Percentiles rank a stretch among this genome's conserved stretches.
phyloP scores from a whole-genome alignment of 1,140 invertebrate species.

The Antheraea mylitta region DNA sequence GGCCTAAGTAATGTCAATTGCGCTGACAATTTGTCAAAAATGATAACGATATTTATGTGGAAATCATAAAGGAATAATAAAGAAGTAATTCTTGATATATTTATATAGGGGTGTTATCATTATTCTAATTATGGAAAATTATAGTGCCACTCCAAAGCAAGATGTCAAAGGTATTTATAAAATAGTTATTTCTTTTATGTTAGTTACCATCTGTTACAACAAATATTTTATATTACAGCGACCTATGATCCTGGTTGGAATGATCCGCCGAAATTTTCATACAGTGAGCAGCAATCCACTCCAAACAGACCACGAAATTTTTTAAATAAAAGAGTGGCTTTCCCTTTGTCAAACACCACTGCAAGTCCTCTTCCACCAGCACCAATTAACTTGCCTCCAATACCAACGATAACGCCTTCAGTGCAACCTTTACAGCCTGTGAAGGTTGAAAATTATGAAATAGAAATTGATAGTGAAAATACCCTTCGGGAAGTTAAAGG shows the following conservation, averaged over 20 bases:
- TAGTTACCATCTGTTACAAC: slow-evolving; percentile 5
- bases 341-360: slow-evolving; percentile 61
- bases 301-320: slow-evolving; percentile 67
- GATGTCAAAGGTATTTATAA: slow-evolving; percentile 42
- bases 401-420: slow-evolving; percentile 30
- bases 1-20: no score
- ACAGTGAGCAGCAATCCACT: slow-evolving; percentile 56
- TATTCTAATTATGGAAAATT: slow-evolving; percentile 41
- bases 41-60: background rate
- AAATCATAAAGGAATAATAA: background rate
- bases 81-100: background rate
- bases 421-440: slow-evolving; percentile 27
- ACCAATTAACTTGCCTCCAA: slow-evolving; percentile 45
- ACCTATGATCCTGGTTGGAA: slow-evolving; percentile 79
- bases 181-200: background rate
- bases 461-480: slow-evolving; percentile 48
- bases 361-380: slow-evolving; percentile 26
- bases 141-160: slow-evolving; percentile 30
- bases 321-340: slow-evolving; percentile 78
- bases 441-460: slow-evolving; percentile 24
- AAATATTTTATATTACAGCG: slow-evolving; percentile 45
- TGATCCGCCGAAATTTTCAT: slow-evolving; percentile 77
- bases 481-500: slow-evolving; percentile 54
- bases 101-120: no score
- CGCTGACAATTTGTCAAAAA: no score